Percentiles rank a stretch among this genome's conserved stretches.
phyloP scores from a whole-genome alignment of 2,113 vertebrate species.

The Puffinus mauretanicus region DNA sequence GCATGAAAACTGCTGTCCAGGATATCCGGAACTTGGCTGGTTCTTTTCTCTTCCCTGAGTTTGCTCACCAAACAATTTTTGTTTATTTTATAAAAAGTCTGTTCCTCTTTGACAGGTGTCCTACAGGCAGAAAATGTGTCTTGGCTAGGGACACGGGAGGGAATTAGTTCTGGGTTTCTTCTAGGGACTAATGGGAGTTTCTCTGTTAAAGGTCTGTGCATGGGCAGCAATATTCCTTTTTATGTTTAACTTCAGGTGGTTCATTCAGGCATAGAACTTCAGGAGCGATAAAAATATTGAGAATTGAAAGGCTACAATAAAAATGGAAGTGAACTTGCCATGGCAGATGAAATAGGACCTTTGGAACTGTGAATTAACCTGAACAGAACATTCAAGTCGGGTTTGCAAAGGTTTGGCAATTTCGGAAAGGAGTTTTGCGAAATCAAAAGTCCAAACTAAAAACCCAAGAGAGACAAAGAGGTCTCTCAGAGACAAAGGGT shows the following conservation, averaged over 20 bases:
- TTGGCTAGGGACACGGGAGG: not conserved
- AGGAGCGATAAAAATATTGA: not conserved
- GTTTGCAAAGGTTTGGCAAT: not conserved
- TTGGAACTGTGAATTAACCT: not conserved
- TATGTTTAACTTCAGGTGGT: not conserved
- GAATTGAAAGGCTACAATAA: not conserved
- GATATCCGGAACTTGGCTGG: slow-evolving; percentile 76
- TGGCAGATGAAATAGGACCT: not conserved
- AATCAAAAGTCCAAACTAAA: not conserved
- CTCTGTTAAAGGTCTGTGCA: not conserved
- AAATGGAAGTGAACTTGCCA: not conserved
- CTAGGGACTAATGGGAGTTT: slow-evolving; percentile 29
- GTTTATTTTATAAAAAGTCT: slow-evolving; percentile 72
- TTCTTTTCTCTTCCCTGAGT: slow-evolving; percentile 51
- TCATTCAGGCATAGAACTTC: not conserved
- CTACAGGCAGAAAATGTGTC: not conserved
- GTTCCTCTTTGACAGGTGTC: slow-evolving; percentile 76
- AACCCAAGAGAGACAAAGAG: not conserved
- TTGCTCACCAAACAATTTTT: slow-evolving; percentile 51
- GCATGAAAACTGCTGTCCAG: slow-evolving; percentile 62
- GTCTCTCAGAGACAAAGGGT: not conserved
- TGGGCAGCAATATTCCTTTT: not conserved
- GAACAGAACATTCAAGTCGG: not conserved
- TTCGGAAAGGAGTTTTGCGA: not conserved
- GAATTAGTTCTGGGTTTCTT: slow-evolving; percentile 54